Conservation (phyloP, 2,888 invertebrate genomes). For the Leptura quadrifasciata region DNA sequence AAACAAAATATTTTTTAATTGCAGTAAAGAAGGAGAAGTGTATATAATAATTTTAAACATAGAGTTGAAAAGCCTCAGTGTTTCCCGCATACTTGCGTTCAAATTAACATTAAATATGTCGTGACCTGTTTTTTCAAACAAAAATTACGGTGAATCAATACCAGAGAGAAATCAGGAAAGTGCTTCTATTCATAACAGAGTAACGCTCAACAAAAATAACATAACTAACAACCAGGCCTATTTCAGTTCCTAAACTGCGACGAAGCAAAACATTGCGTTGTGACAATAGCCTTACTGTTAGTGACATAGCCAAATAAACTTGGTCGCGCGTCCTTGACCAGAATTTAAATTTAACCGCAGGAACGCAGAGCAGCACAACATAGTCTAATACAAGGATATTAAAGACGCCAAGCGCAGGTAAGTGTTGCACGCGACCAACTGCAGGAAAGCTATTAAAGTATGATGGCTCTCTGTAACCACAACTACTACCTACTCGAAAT, state of each 20-base stretch:
- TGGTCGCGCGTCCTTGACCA: conserved; percentile 48
- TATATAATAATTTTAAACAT: no score
- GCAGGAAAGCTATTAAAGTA: background rate
- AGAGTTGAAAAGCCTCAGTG: no score
- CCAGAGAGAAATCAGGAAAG: background rate
- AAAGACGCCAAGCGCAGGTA: background rate
- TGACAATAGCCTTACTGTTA: conserved; percentile 35
- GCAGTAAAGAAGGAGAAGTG: no score
- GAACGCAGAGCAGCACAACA: conserved; percentile 9
- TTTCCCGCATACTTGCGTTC: background rate
- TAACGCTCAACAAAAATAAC: background rate
- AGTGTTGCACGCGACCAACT: conserved; percentile 5
- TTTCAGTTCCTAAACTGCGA: background rate
- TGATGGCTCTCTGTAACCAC: background rate
- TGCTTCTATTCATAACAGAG: background rate
- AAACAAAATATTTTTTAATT: no score
- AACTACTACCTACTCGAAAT: background rate
- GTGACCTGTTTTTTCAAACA: background rate
- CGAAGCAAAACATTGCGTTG: background rate
- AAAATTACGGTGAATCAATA: background rate
- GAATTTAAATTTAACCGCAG: conserved; percentile 50
- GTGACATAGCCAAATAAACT: conserved; percentile 39
- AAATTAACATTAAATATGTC: background rate
- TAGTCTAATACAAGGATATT: background rate
- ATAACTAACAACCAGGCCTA: background rate